Evolutionary conservation across 2,888 invertebrate species (phyloP), one percentile per base, ranked within the genome.

Genomic region (Aspidapion aeneum): DNA sequence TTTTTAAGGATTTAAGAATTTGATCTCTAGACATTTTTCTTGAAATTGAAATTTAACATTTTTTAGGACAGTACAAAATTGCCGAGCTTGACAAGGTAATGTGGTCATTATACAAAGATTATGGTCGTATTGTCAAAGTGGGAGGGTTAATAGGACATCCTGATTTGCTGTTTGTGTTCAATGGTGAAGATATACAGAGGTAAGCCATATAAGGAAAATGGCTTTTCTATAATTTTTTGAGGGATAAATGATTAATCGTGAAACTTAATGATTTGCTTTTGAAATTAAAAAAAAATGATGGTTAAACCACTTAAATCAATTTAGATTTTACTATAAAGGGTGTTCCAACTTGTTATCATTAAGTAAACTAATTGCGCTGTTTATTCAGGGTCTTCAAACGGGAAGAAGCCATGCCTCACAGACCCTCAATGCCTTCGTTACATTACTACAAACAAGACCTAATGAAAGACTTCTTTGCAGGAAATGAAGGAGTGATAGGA

Each of bases 111-210:
- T 83, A 80, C 70, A 83, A 75, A 71, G 85, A 81, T 68, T 86
- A 83, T 72, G 86, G 85, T 21, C 82, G 82, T 74, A 86, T 78
- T 78, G 89, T 78, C 74, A 87, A 87, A 81, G 87, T 90, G 52
- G 86, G 88, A 1, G 89, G 88, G 56, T 79, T 90, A 16, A 85
- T 90, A 72, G 90, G 90, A n/a, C 90, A 90, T 80, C 90, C 90
- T 0, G 90, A 90, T 80, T 79, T 90, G 63, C 82, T 90, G 63
- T 90, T 90, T 73, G 86, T 90, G 1, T 90, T 89, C 74, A 87
- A 88, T 74, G 89, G 88, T 1, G 88, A 90, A 66, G 88, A 87
- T 74, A 88, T 89, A n/a, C 85, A 87, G 55, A 85, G 84, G 35
- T 35, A 35, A 35, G 3, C 12, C 3, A 7, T 35, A 35, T 35